These are phyloP conservation scores for Pimephales promelas DNA, from an alignment of 2,113 vertebrate species.

Conservation along the genomic window DNA sequence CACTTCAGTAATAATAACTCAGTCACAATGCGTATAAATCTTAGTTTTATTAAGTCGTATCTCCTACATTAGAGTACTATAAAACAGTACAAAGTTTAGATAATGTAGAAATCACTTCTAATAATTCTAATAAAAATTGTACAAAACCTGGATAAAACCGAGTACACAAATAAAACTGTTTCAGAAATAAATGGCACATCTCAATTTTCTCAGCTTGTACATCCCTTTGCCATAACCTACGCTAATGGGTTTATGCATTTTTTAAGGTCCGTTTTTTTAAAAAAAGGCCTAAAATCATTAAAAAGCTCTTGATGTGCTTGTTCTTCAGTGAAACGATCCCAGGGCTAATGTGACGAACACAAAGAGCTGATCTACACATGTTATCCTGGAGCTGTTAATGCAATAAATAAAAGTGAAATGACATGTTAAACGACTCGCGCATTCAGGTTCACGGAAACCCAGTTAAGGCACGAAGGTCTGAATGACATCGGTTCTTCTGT, in stretches of 20 bases:
- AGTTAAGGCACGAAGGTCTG: constrained; percentile 3
- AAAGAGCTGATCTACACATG: not conserved
- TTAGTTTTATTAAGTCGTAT: constrained; percentile 60
- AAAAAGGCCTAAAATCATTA: constrained; percentile 2
- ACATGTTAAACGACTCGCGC: constrained; percentile 39
- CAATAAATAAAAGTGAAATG: constrained; percentile 61
- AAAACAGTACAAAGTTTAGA: constrained; percentile 77
- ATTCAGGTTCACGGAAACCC: constrained; percentile 35
- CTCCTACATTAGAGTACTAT: constrained; percentile 76
- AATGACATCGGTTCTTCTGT: not conserved
- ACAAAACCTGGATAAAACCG: constrained; percentile 56
- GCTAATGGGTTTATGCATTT: not conserved
- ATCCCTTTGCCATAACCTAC: constrained; percentile 12
- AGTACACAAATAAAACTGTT: constrained; percentile 39
- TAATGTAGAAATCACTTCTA: constrained; percentile 68
- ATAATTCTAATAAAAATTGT: constrained; percentile 61
- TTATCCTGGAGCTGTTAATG: not conserved
- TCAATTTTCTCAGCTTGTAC: constrained; percentile 21
- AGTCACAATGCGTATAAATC: constrained; percentile 17
- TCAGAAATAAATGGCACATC: constrained; percentile 28
- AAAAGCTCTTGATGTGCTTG: not conserved
- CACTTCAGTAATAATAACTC: not conserved
- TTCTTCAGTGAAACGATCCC: not conserved
- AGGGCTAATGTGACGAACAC: not conserved
- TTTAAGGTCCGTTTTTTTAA: not conserved